Percentiles rank a stretch among this genome's conserved stretches.
phyloP scores from a whole-genome alignment of 2,113 vertebrate genomes.

The Pogona vitticeps region DNA sequence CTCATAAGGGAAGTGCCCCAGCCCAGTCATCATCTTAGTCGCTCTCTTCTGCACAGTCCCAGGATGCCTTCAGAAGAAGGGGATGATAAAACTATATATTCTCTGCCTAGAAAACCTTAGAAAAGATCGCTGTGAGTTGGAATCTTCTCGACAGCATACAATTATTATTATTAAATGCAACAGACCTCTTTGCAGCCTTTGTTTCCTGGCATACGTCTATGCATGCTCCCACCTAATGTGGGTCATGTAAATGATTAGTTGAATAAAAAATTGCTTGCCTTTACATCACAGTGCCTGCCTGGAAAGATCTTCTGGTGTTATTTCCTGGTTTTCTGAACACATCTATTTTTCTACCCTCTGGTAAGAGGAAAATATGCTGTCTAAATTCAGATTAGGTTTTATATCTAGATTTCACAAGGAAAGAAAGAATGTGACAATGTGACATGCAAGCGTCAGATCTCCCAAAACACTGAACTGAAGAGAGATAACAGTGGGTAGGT shows the following conservation, averaged over 20 bases:
- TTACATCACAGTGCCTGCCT: too few relatives aligned
- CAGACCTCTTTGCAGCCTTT: background rate
- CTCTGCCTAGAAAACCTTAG: too few relatives aligned
- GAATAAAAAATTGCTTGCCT: background rate
- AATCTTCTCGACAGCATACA: too few relatives aligned
- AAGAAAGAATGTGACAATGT: constrained; percentile 6
- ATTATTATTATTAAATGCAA: too few relatives aligned
- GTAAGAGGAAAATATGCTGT: rapidly evolving
- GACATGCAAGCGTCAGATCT: background rate
- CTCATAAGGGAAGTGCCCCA: too few relatives aligned
- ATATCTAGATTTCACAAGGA: background rate
- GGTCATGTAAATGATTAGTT: background rate
- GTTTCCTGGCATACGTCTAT: background rate
- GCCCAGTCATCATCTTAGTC: too few relatives aligned
- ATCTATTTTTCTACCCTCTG: background rate
- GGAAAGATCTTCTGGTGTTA: background rate
- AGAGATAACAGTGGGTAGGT: constrained; percentile 6
- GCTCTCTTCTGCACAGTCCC: too few relatives aligned
- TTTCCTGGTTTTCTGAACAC: background rate
- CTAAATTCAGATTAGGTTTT: constrained; percentile 2
- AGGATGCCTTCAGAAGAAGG: too few relatives aligned
- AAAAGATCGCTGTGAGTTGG: too few relatives aligned
- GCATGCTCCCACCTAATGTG: background rate
- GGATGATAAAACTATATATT: too few relatives aligned
- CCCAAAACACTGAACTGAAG: constrained; percentile 3